Conservation (phyloP, 1,140 invertebrate species). For the Phthorimaea operculella region DNA sequence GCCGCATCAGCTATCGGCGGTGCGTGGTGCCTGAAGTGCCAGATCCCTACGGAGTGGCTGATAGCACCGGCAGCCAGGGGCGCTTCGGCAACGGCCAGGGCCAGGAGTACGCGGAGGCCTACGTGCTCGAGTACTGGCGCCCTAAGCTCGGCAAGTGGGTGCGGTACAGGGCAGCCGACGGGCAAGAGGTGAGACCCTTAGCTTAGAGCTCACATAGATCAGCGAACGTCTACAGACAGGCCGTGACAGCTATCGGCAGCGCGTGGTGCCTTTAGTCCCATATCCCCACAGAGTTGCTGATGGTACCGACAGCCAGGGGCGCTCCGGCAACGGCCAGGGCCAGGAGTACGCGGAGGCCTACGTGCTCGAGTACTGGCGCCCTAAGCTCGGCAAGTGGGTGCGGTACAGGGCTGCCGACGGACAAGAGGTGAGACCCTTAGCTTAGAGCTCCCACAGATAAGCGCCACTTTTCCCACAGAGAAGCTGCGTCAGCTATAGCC, state of each 20-base stretch:
- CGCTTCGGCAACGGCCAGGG: slow-evolving; percentile 94
- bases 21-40: slow-evolving; percentile 92
- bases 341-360: slow-evolving; percentile 92
- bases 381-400: slow-evolving; percentile 81
- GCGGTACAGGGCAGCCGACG: slow-evolving; percentile 78
- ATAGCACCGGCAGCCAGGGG: slow-evolving; percentile 88
- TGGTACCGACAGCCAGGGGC: slow-evolving; percentile 87
- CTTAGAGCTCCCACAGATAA: no score
- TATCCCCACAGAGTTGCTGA: slow-evolving; percentile 89
- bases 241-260: no score
- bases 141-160: slow-evolving; percentile 82
- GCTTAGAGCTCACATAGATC: no score
- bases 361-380: slow-evolving; percentile 91
- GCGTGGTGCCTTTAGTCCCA: slow-evolving; percentile 94
- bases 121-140: slow-evolving; percentile 92
- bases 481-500: no score
- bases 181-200: slow-evolving; percentile 78
- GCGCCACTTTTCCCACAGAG: no score
- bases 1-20: no score
- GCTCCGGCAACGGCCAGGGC: slow-evolving; percentile 93
- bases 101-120: slow-evolving; percentile 90
- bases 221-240: no score
- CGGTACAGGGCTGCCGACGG: slow-evolving; percentile 79
- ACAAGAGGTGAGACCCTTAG: slow-evolving; percentile 77
- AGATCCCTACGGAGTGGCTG: slow-evolving; percentile 88